phyloP scores from a whole-genome alignment of 1,140 invertebrate genomes.

The Steinernema khuongi region DNA sequence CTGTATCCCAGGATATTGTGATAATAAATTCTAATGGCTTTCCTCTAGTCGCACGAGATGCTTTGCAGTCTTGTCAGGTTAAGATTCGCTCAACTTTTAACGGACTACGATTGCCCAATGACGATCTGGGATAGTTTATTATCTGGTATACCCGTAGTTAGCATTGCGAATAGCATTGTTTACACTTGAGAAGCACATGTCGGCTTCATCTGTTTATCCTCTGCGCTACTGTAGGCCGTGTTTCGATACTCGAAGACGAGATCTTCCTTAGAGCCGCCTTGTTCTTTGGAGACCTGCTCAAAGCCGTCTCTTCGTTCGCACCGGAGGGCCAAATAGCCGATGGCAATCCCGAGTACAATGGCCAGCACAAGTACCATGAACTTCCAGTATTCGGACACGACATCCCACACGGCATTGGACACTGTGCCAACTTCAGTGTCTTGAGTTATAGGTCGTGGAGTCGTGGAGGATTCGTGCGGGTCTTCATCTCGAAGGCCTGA shows the following conservation, averaged over 20 bases:
- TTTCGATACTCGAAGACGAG: neutral
- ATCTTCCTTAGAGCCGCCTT: neutral
- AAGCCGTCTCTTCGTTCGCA: neutral
- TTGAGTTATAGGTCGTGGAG: neutral
- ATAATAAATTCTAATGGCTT: too few species aligned
- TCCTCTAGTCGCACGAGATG: too few species aligned
- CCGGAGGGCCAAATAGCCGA: neutral
- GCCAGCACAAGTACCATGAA: neutral
- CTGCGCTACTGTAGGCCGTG: neutral
- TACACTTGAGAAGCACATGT: neutral
- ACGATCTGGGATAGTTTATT: neutral
- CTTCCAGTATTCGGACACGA: constrained; percentile 9
- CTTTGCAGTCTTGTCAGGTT: too few species aligned
- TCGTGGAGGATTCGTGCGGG: neutral
- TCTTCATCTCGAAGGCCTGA: neutral
- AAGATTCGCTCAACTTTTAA: too few species aligned
- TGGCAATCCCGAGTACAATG: neutral
- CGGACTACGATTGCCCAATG: too few species aligned
- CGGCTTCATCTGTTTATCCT: neutral
- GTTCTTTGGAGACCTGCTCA: neutral
- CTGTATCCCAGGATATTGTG: too few species aligned
- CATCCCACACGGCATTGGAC: too few species aligned
- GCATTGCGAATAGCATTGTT: neutral
- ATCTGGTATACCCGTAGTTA: neutral
- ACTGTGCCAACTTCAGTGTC: neutral